These are phyloP conservation scores for Austrolebias charrua DNA, from an alignment of 2,797 vertebrate species.

Conservation along the genomic window DNA sequence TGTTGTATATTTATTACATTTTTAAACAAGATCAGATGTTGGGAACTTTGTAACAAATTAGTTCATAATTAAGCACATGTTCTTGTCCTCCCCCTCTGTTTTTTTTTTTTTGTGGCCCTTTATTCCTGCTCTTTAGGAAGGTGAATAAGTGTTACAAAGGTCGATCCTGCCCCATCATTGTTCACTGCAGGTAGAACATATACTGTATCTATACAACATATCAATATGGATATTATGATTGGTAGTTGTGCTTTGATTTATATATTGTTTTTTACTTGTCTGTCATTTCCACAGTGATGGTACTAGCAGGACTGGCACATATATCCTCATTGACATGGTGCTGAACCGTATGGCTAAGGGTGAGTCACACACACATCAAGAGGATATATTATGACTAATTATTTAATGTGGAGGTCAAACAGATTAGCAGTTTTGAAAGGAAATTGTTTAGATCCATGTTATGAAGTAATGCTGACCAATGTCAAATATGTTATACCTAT, in stretches of 20 bases:
- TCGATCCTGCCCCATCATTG: constrained; percentile 95
- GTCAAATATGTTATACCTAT: background rate
- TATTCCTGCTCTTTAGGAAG: constrained; percentile 83
- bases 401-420: background rate
- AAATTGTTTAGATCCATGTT: background rate
- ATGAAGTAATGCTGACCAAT: background rate
- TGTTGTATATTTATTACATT: background rate
- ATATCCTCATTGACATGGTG: constrained; percentile 97
- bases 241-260: constrained; percentile 6
- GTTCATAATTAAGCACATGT: constrained; percentile 27
- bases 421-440: background rate
- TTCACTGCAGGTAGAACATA: constrained; percentile 92
- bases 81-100: constrained; percentile 22
- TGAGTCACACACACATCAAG: constrained; percentile 53
- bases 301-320: constrained; percentile 89
- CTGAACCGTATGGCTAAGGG: constrained; percentile 98
- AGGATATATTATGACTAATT: background rate
- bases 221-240: background rate
- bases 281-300: constrained; percentile 82
- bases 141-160: constrained; percentile 99
- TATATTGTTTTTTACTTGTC: background rate
- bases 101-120: constrained; percentile 39
- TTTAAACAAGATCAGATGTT: background rate
- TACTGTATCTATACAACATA: background rate
- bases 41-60: background rate